A percentile compares a stretch with the other conserved stretches of the same genome.
phyloP scores from a whole-genome alignment of 2,888 invertebrate species.

The Monopis laevigella region DNA sequence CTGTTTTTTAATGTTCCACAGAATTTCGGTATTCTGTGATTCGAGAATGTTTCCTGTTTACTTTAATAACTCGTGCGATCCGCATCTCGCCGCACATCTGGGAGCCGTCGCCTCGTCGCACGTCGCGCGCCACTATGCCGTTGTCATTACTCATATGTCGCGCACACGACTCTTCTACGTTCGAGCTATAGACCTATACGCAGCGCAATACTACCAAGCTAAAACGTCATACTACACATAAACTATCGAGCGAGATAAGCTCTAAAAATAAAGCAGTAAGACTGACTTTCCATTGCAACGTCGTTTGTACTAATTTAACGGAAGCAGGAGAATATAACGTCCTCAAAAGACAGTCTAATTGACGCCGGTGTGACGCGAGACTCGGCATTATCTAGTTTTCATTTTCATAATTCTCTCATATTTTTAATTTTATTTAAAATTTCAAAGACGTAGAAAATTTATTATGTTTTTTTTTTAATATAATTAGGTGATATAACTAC shows the following conservation, averaged over 20 bases:
- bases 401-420: background rate
- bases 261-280: too few relatives aligned
- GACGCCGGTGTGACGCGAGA: conserved; percentile 43
- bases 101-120: conserved; percentile 35
- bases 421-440: too few relatives aligned
- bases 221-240: too few relatives aligned
- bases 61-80: conserved; percentile 50
- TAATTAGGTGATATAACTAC: too few relatives aligned
- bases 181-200: too few relatives aligned
- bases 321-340: conserved; percentile 38
- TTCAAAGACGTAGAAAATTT: too few relatives aligned
- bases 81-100: conserved; percentile 44
- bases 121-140: conserved; percentile 50
- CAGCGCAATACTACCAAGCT: too few relatives aligned
- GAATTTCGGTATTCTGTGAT: conserved; percentile 19
- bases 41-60: conserved; percentile 32
- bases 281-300: too few relatives aligned
- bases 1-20: conserved; percentile 8
- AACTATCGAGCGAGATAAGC: too few relatives aligned
- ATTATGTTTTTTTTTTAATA: too few relatives aligned
- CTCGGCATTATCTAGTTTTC: background rate
- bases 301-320: too few relatives aligned
- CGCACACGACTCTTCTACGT: conserved; percentile 44
- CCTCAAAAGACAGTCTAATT: conserved; percentile 65
- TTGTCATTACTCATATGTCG: conserved; percentile 65